Evolutionary conservation across 1,140 invertebrate genomes (phyloP).

Genomic region (Coelopa frigida): DNA sequence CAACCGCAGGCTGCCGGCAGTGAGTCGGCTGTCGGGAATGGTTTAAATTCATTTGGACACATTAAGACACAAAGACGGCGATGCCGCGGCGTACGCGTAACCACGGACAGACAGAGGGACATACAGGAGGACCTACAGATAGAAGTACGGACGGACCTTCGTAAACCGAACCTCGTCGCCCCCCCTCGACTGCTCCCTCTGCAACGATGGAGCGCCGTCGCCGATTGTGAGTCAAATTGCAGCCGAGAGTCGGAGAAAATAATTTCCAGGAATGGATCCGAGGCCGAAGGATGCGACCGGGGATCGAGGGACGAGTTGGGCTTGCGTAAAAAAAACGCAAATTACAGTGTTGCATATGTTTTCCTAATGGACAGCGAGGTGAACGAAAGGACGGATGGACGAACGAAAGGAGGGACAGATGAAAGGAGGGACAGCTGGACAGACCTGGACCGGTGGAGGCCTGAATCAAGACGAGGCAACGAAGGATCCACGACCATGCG

Average conservation of each 20-base stretch:
- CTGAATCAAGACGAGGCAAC: background rate
- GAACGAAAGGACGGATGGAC: background rate
- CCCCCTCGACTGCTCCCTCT: too few relatives aligned
- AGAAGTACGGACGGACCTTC: too few relatives aligned
- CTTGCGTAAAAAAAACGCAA: background rate
- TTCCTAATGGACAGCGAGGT: background rate
- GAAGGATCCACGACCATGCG: background rate
- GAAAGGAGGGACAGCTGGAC: background rate
- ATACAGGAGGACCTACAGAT: background rate
- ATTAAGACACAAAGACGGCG: background rate
- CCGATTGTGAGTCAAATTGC: background rate
- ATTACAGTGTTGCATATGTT: background rate
- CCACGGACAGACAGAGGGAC: background rate
- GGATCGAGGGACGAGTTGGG: too few relatives aligned
- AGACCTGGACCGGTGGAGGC: background rate
- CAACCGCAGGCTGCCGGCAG: conserved; percentile 1
- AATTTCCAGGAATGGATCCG: background rate
- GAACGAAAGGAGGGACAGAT: background rate
- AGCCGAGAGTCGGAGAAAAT: background rate
- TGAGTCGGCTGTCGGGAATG: conserved; percentile 14
- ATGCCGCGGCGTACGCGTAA: background rate
- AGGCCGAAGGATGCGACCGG: background rate
- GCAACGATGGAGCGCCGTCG: background rate
- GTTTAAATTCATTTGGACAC: conserved; percentile 3
- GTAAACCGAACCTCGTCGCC: too few relatives aligned